Conservation (phyloP, 2,888 invertebrate species). For the Formica aserva region DNA sequence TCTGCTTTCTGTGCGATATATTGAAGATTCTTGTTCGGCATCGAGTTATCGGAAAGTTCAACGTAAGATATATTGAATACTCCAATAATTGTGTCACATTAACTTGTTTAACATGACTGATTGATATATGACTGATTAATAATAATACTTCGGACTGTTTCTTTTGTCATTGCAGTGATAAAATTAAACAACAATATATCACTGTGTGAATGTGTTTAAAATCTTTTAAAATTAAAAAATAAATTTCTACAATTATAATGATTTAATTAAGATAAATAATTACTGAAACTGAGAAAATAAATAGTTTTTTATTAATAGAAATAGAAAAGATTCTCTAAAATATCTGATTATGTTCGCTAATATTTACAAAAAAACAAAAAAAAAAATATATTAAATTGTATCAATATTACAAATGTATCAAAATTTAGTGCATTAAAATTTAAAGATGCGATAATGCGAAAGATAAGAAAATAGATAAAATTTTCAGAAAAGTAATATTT, state of each 20-base stretch:
- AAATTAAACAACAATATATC: not conserved
- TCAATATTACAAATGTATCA: not conserved
- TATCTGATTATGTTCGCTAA: not conserved
- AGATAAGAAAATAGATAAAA: not conserved
- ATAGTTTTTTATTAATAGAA: not conserved
- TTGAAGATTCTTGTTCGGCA: conserved; percentile 18
- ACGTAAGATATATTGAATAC: conserved; percentile 4
- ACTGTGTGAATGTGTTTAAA: not conserved
- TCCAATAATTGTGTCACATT: not conserved
- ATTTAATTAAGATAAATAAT: not conserved
- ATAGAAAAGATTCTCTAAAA: not conserved
- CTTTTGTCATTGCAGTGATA: not conserved
- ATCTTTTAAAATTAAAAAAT: not conserved
- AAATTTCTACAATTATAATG: not conserved
- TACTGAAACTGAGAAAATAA: not conserved
- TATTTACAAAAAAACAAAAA: not conserved
- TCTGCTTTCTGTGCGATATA: conserved; percentile 38
- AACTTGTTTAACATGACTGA: conserved; percentile 10
- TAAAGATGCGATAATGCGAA: not conserved
- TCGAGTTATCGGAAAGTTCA: conserved; percentile 1
- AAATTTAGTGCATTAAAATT: not conserved
- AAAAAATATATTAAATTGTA: not conserved
- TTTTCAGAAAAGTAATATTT: not conserved
- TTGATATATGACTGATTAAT: not conserved
- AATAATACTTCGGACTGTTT: not conserved